Base-by-base conservation (phyloP, 2,888 invertebrate species). In the Polydesmus complanatus region DNA sequence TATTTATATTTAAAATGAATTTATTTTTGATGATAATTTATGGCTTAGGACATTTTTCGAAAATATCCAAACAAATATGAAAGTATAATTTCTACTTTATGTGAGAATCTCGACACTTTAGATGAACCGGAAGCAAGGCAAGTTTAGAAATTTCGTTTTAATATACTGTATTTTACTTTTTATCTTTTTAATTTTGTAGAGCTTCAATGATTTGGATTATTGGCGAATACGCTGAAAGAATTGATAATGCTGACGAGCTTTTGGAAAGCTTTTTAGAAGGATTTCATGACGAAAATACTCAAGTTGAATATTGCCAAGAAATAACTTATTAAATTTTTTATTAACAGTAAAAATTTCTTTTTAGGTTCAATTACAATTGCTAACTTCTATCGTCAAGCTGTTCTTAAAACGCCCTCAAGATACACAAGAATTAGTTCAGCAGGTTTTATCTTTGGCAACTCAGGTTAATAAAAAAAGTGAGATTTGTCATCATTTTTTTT, bases 21-120 rank as follows among this genome's bases (percentile, higher is more conserved):
- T 56, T 26, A 48, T 23, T 21, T 23, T 52, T 14, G 22, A 53
- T 61, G 22, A 25, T 27, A 54, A 22, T 65, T 49, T 52, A 25
- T 23, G 47, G 5, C 14, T n/a, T 27, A 67, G 67, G 93, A 94
- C 71, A 93, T 93, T 65, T 93, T 93, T 81, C 80, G 91, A 67
- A 80, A 98, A 75, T 98, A 99, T 77, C 98, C 98, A 11, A 98
- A 98, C 76, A 96, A 98, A 74, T 98, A 98, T 73, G 98, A 99
- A 78, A 96, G 95, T 74, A 98, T 98, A 71, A 98, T 98, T 73
- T 95, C 96, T 64, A 98, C 97, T 0, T 79, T 98, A 3, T 98
- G 98, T 74, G 98, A 98, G 78, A 98, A 99, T 77, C 77, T 98
- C 67, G 98, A 98, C 71, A 98, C 98, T 0, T 75, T 98, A 63